phyloP scores from a whole-genome alignment of 2,888 invertebrate species.

The Lathronympha strigana region DNA sequence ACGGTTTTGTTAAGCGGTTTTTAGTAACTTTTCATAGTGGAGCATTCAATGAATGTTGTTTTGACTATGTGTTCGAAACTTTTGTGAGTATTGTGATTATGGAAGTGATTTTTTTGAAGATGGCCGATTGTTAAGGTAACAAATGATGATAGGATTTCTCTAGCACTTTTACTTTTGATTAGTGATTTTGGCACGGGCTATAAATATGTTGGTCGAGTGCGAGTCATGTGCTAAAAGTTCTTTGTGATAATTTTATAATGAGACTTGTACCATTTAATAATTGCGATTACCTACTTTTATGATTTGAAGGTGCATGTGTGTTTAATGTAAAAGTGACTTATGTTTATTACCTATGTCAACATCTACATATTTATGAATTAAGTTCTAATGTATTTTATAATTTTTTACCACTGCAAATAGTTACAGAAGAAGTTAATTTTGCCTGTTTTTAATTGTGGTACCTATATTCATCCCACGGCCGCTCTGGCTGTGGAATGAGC shows the following conservation, averaged over 20 bases:
- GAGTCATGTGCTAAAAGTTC: not conserved
- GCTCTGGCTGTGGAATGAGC: too few species aligned
- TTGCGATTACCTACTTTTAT: not conserved
- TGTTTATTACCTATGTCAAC: too few species aligned
- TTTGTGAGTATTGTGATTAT: not conserved
- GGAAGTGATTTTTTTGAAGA: conserved; percentile 34
- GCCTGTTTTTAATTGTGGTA: too few species aligned
- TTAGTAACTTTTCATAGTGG: not conserved
- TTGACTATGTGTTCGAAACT: not conserved
- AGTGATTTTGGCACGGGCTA: conserved; percentile 32
- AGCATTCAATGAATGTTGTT: not conserved
- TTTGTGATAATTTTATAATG: not conserved
- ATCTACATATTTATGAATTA: too few species aligned
- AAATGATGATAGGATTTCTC: conserved; percentile 40
- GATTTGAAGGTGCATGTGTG: too few species aligned
- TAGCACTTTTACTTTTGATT: conserved; percentile 40
- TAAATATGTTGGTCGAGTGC: conserved; percentile 24
- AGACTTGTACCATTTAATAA: not conserved
- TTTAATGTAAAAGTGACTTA: too few species aligned
- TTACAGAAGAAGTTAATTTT: too few species aligned
- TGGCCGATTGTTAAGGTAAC: conserved; percentile 37
- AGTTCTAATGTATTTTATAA: too few species aligned
- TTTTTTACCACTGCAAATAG: too few species aligned
- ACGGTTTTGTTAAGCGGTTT: too few species aligned
- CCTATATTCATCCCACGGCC: too few species aligned